Conservation (phyloP, 92 coral and sea anemone genomes). For the Parazoanthus swiftii region DNA sequence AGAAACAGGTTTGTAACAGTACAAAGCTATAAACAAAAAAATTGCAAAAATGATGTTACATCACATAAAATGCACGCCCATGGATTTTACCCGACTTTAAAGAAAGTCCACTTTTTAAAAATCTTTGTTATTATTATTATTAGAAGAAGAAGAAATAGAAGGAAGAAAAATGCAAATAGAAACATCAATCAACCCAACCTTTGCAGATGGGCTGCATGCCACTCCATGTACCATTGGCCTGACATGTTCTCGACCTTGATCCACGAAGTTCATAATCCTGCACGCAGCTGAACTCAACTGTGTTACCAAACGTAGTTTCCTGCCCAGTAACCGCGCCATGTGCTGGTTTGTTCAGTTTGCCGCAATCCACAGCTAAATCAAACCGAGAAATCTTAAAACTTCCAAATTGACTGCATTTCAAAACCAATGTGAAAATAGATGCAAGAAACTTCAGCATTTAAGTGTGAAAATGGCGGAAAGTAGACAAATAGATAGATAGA, state of each 20-base stretch:
- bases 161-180: not conserved
- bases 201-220: slow-evolving; percentile 72
- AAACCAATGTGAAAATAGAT: too few species aligned
- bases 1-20: slow-evolving; percentile 58
- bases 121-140: too few species aligned
- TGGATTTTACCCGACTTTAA: too few species aligned
- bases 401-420: not conserved
- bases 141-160: too few species aligned
- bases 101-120: too few species aligned
- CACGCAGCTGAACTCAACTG: slow-evolving; percentile 66
- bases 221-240: slow-evolving; percentile 83
- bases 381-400: not conserved
- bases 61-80: too few species aligned
- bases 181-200: slow-evolving; percentile 36
- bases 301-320: slow-evolving; percentile 46
- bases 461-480: too few species aligned
- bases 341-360: slow-evolving; percentile 42
- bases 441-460: too few species aligned
- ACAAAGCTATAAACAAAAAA: slow-evolving; percentile 52
- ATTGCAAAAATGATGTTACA: too few species aligned
- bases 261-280: slow-evolving; percentile 75
- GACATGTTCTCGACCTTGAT: slow-evolving; percentile 68
- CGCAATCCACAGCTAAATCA: slow-evolving; percentile 64
- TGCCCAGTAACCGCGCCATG: slow-evolving; percentile 51
- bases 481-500: too few species aligned